Percentiles rank a stretch among this genome's conserved stretches.
Evolutionary conservation across 1,140 invertebrate genomes (phyloP).

Genomic region (Drosophila mauritiana): DNA sequence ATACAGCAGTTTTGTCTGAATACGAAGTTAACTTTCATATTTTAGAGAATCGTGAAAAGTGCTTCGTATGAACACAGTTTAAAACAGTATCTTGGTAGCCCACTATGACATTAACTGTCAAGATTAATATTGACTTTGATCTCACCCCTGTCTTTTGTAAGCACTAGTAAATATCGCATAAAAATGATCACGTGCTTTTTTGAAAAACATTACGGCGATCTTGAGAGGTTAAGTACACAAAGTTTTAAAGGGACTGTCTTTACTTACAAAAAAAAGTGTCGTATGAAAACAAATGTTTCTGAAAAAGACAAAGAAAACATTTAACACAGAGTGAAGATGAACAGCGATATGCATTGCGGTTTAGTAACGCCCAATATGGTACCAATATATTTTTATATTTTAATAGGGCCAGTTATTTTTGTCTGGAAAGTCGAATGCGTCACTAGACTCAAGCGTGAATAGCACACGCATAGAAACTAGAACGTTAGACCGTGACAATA

Average conservation of each 20-base stretch:
- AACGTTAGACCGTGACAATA: constrained; percentile 18
- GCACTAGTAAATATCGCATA: constrained; percentile 12
- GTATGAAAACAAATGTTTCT: not conserved
- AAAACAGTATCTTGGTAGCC: not conserved
- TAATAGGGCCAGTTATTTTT: not conserved
- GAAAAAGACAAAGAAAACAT: no score
- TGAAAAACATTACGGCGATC: not conserved
- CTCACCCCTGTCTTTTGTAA: constrained; percentile 16
- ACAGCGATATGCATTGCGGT: no score
- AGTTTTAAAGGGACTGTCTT: no score
- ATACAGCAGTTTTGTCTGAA: no score
- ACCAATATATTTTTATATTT: not conserved
- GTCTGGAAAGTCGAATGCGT: not conserved
- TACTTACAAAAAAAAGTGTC: not conserved
- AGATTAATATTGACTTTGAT: constrained; percentile 40
- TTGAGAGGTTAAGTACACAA: not conserved
- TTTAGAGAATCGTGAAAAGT: no score
- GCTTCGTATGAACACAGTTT: no score
- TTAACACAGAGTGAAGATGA: no score
- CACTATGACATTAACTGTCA: constrained; percentile 3
- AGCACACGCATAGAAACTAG: not conserved
- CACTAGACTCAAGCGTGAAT: constrained; percentile 5
- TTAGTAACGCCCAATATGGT: not conserved
- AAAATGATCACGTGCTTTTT: constrained; percentile 5
- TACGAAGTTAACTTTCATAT: no score